Percentiles rank a stretch among this genome's conserved stretches.
Conservation (phyloP, 2,113 vertebrate genomes). For the Illadopsis cleaveri region DNA sequence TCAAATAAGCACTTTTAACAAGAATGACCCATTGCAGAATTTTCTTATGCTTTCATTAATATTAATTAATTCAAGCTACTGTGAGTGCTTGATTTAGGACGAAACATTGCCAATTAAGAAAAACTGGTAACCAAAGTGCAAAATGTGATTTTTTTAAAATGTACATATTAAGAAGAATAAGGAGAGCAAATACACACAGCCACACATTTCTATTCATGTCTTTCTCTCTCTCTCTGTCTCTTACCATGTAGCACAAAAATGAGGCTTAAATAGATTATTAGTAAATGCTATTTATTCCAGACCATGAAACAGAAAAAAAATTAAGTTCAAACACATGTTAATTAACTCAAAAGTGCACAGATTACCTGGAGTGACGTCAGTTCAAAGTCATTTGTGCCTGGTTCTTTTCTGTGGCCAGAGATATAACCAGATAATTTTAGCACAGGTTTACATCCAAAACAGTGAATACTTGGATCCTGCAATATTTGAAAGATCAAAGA, state of each 20-base stretch:
- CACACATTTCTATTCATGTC: background rate
- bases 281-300: constrained; percentile 57
- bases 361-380: constrained; percentile 40
- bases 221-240: background rate
- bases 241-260: constrained; percentile 27
- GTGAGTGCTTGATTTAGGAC: background rate
- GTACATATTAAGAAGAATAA: background rate
- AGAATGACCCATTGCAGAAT: background rate
- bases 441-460: constrained; percentile 55
- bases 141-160: background rate
- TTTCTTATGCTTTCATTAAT: background rate
- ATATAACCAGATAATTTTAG: constrained; percentile 66
- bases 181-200: background rate
- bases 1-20: background rate
- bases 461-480: constrained; percentile 65
- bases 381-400: constrained; percentile 65
- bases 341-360: constrained; percentile 59
- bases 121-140: background rate
- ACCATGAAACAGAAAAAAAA: constrained; percentile 11
- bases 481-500: constrained; percentile 70
- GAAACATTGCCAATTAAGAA: background rate
- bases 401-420: constrained; percentile 45
- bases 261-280: constrained; percentile 53
- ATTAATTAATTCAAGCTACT: background rate
- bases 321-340: constrained; percentile 69